Percentiles rank a stretch among this genome's conserved stretches.
Evolutionary conservation across 2,113 vertebrate species (phyloP).

Genomic region (Scortum barcoo): DNA sequence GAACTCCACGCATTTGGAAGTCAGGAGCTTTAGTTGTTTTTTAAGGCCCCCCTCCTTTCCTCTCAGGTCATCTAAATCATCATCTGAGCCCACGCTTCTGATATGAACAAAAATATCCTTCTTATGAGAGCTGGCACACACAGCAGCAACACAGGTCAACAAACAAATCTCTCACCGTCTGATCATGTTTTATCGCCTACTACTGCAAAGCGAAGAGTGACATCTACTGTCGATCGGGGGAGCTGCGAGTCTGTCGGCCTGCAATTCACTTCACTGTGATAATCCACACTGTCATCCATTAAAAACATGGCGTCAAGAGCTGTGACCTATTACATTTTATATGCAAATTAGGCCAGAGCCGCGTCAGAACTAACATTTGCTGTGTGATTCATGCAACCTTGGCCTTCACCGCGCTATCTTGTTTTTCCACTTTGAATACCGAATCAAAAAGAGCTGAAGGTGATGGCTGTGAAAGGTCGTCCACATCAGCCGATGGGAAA

Average conservation of each 20-base stretch:
- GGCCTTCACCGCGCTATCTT: slow-evolving; percentile 7
- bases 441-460: slow-evolving; percentile 35
- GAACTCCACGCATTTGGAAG: slow-evolving; percentile 35
- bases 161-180: slow-evolving; percentile 32
- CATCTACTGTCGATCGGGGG: slow-evolving; percentile 74
- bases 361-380: slow-evolving; percentile 54
- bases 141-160: slow-evolving; percentile 15
- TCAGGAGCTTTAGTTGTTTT: not conserved
- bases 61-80: not conserved
- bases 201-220: slow-evolving; percentile 72
- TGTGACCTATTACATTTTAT: slow-evolving; percentile 52
- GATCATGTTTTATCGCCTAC: not conserved
- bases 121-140: slow-evolving; percentile 8
- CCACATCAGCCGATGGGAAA: not conserved
- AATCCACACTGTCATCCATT: slow-evolving; percentile 30
- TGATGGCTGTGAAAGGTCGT: not conserved
- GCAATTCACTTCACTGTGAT: not conserved
- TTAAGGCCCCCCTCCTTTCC: not conserved
- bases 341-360: slow-evolving; percentile 47
- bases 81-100: not conserved
- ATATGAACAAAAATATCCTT: not conserved
- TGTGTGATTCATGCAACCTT: slow-evolving; percentile 27
- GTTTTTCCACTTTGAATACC: slow-evolving; percentile 39
- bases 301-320: slow-evolving; percentile 35
- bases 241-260: not conserved